These are phyloP conservation scores for Tortricodes alternella DNA, from an alignment of 2,888 invertebrate species.

Conservation along the genomic window DNA sequence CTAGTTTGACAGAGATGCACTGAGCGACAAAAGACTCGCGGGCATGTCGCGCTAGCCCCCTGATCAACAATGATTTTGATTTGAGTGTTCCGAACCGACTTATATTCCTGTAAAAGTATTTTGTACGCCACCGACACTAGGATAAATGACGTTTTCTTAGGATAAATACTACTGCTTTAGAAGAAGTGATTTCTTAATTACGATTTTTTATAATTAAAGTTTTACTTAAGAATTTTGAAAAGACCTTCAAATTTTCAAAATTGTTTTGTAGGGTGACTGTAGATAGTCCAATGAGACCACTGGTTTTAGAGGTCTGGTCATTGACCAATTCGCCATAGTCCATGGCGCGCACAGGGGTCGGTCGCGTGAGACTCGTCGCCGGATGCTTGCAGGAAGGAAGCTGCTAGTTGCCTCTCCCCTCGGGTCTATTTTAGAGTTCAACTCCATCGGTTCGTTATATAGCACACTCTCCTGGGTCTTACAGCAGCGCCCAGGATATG, in stretches of 20 bases:
- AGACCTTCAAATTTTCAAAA: neutral
- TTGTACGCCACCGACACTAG: too few relatives aligned
- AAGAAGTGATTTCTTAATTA: too few relatives aligned
- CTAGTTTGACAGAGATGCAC: too few relatives aligned
- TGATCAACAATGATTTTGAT: too few relatives aligned
- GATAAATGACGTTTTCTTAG: too few relatives aligned
- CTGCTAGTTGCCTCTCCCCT: slow-evolving; percentile 80
- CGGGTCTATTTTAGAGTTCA: slow-evolving; percentile 79
- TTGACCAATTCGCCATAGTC: slow-evolving; percentile 27
- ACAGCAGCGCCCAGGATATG: slow-evolving; percentile 21
- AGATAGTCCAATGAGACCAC: neutral
- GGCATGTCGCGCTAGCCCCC: too few relatives aligned
- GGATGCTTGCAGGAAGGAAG: slow-evolving; percentile 81
- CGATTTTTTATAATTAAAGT: too few relatives aligned
- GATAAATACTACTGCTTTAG: too few relatives aligned
- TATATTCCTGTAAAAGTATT: too few relatives aligned
- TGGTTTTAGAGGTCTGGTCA: slow-evolving; percentile 22
- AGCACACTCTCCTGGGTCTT: slow-evolving; percentile 47
- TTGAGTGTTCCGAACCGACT: too few relatives aligned
- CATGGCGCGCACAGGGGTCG: slow-evolving; percentile 53
- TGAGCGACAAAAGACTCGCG: too few relatives aligned
- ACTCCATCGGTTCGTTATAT: slow-evolving; percentile 65
- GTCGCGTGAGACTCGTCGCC: slow-evolving; percentile 78
- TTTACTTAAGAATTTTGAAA: too few relatives aligned
- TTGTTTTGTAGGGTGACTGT: neutral